phyloP scores from a whole-genome alignment of 2,797 vertebrate species.

The Scolopax bukidnonensis region DNA sequence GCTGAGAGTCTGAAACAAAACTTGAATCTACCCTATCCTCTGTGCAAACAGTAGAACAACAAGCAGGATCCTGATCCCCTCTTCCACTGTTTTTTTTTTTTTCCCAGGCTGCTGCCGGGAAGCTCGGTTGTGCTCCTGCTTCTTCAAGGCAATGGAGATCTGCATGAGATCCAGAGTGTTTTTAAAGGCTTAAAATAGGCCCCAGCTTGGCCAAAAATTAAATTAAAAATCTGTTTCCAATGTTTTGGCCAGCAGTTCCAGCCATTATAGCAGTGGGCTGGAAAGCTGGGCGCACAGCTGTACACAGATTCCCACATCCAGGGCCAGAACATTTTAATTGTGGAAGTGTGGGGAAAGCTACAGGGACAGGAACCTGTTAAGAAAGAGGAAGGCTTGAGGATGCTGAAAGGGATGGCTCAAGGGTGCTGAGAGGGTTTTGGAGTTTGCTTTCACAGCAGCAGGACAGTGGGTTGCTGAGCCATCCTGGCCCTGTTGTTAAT shows the following conservation, averaged over 20 bases:
- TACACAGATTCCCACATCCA: not conserved
- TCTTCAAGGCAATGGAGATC: not conserved
- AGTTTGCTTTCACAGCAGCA: not conserved
- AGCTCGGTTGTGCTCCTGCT: not conserved
- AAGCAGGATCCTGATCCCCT: not conserved
- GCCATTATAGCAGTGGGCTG: fast-evolving
- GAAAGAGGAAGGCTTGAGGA: not conserved
- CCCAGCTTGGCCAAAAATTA: slow-evolving; percentile 1
- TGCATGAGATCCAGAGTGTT: not conserved
- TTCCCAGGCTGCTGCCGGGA: not conserved
- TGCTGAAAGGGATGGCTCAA: not conserved
- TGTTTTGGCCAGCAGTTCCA: slow-evolving; percentile 14
- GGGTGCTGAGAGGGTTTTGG: not conserved
- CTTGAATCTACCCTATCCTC: not conserved
- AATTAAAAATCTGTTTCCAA: slow-evolving; percentile 38
- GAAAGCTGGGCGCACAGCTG: not conserved
- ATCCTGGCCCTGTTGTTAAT: not conserved
- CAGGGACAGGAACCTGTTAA: not conserved
- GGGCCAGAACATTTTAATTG: not conserved
- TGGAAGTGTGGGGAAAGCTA: not conserved
- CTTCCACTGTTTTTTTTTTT: not conserved
- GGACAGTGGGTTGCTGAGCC: not conserved
- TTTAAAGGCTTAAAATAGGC: slow-evolving; percentile 22
- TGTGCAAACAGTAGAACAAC: not conserved
- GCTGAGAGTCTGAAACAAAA: not conserved